A percentile compares a stretch with the other conserved stretches of the same genome.
Conservation (phyloP, 2,797 vertebrate species). For the Falco rusticolus region DNA sequence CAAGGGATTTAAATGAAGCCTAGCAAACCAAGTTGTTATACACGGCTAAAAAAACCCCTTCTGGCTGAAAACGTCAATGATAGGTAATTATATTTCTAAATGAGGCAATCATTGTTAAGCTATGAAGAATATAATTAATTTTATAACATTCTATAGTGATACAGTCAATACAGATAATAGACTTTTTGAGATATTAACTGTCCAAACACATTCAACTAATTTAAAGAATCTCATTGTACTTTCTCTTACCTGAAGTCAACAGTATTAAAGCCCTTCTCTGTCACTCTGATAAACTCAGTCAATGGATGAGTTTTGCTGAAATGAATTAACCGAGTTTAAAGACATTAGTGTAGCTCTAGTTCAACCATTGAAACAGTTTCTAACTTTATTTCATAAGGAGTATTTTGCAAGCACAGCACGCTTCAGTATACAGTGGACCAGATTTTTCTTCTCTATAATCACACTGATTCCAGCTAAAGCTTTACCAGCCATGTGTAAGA, state of each 20-base stretch:
- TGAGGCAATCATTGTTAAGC: slow-evolving; percentile 64
- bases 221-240: slow-evolving; percentile 44
- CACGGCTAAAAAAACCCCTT: background rate
- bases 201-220: slow-evolving; percentile 53
- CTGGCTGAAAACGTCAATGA: slow-evolving; percentile 42
- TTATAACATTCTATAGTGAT: slow-evolving; percentile 53
- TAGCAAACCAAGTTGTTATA: slow-evolving; percentile 3
- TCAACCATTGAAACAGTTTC: background rate
- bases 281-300: slow-evolving; percentile 4
- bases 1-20: slow-evolving; percentile 12
- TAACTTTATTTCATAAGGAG: background rate
- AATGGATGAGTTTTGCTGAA: background rate
- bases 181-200: slow-evolving; percentile 62
- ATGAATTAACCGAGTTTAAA: background rate
- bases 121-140: slow-evolving; percentile 69
- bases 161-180: slow-evolving; percentile 65
- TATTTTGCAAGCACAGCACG: background rate
- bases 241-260: slow-evolving; percentile 37
- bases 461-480: background rate
- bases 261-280: slow-evolving; percentile 39
- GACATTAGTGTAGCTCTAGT: background rate
- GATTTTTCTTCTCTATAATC: background rate
- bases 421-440: background rate
- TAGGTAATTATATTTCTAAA: slow-evolving; percentile 72
- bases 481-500: background rate